Conservation (phyloP, 2,888 invertebrate species). For the Pachymerium ferrugineum region DNA sequence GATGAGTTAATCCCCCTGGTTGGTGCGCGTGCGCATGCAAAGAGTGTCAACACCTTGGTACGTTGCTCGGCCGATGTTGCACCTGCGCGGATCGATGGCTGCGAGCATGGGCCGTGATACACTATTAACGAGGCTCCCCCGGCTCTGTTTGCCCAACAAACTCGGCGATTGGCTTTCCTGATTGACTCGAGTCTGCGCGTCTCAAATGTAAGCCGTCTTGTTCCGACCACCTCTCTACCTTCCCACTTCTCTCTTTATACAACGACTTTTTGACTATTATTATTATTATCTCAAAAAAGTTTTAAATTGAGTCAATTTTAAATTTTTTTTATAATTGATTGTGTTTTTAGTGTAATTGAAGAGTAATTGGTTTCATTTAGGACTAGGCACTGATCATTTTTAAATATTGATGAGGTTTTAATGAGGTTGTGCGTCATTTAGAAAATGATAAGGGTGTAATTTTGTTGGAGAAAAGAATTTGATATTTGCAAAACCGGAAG, state of each 20-base stretch:
- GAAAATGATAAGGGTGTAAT: not conserved
- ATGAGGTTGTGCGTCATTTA: not conserved
- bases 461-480: no score
- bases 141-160: slow-evolving; percentile 20
- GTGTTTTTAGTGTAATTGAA: not conserved
- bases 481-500: no score
- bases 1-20: not conserved
- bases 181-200: slow-evolving; percentile 14
- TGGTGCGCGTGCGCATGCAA: not conserved
- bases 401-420: no score
- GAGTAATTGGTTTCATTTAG: slow-evolving; percentile 6
- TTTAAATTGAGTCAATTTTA: not conserved
- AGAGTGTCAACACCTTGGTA: slow-evolving; percentile 18
- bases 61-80: slow-evolving; percentile 21
- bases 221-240: not conserved
- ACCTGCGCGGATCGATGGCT: slow-evolving; percentile 24
- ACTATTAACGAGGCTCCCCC: slow-evolving; percentile 14
- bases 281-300: not conserved
- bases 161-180: slow-evolving; percentile 12
- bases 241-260: not conserved
- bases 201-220: not conserved
- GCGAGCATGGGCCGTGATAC: slow-evolving; percentile 9
- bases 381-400: no score
- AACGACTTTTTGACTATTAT: not conserved
- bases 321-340: not conserved